Percentiles rank a stretch among this genome's conserved stretches.
Evolutionary conservation across 2,797 vertebrate genomes (phyloP).

Genomic region (Stomatorhinus walkeri): DNA sequence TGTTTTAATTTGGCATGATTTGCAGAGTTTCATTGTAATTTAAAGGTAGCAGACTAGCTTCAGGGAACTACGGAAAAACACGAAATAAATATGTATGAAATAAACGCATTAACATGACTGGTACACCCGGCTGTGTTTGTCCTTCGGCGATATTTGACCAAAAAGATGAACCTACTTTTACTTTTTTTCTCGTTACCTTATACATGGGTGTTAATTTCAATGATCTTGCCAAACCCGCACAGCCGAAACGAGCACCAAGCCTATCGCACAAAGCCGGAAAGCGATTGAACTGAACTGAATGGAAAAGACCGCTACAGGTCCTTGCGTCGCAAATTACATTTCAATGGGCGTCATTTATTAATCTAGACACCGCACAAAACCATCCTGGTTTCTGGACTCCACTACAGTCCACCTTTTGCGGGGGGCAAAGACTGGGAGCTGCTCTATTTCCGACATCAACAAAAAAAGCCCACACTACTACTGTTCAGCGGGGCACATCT

Average conservation of each 20-base stretch:
- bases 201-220: neutral
- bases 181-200: slow-evolving; percentile 2
- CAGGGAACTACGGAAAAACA: slow-evolving; percentile 16
- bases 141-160: slow-evolving; percentile 2
- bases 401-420: slow-evolving; percentile 44
- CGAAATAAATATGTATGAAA: neutral
- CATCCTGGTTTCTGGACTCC: slow-evolving; percentile 14
- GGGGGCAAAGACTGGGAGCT: slow-evolving; percentile 52
- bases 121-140: neutral
- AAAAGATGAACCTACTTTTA: slow-evolving; percentile 2
- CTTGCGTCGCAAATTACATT: neutral
- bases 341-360: neutral
- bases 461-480: slow-evolving; percentile 55
- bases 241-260: neutral
- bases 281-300: neutral
- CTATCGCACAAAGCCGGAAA: neutral
- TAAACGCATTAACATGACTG: neutral
- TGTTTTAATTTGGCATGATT: slow-evolving; percentile 1
- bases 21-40: neutral
- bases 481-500: slow-evolving; percentile 63
- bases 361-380: neutral
- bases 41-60: slow-evolving; percentile 23
- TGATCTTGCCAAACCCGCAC: neutral
- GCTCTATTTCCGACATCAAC: slow-evolving; percentile 55
- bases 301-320: neutral